Base-by-base conservation (phyloP, 2,797 vertebrate genomes). In the Tarsius wallacei region DNA sequence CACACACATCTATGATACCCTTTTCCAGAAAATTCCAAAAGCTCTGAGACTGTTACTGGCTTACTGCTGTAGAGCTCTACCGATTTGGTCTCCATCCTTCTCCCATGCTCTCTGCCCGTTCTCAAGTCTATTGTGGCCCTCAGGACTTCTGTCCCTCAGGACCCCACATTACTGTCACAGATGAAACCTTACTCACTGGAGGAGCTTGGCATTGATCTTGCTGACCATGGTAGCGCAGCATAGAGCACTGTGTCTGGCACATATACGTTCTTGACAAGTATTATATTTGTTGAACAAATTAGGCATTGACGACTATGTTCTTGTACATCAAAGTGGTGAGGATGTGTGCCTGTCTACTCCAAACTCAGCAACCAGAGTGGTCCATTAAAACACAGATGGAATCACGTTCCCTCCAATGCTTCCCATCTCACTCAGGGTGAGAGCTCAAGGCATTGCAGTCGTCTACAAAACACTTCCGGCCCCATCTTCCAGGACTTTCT, bases 11-110 rank as follows among this genome's bases (percentile, higher is more conserved):
- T 42, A 13, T 33, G 47, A 42, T 49, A 16, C 49, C 11, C 84
- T 88, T 95, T 94, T 5, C 36, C n/a, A 76, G 21, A 76, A 90
- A 82, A 22, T 55, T 47, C 59, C 63, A 84, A 73, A 49, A 83
- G 17, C 10, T 64, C 68, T 81, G 36, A 26, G 3, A 33, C n/a
- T 36, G 1, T 71, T 22, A 84, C 64, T 86, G 71, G 84, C 17
- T 51, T 84, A 15, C 24, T 19, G 26, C 15, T 16, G 13, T 24
- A 33, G 73, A 66, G 12, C 12, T 89, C 86, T 47, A 13, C 36
- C 11, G 28, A 0, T 12, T 7, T 17, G 24, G 31, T 49, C 70
- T n/a, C 21, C n/a, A 42, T 28, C 1, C 15, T 57, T 63, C 0
- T 31, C 6, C 10, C 5, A 1, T 0, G 0, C 3, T 1, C 17